Percentiles rank a stretch among this genome's conserved stretches.
phyloP scores from a whole-genome alignment of 2,113 vertebrate species.

The Grallaria varia region DNA sequence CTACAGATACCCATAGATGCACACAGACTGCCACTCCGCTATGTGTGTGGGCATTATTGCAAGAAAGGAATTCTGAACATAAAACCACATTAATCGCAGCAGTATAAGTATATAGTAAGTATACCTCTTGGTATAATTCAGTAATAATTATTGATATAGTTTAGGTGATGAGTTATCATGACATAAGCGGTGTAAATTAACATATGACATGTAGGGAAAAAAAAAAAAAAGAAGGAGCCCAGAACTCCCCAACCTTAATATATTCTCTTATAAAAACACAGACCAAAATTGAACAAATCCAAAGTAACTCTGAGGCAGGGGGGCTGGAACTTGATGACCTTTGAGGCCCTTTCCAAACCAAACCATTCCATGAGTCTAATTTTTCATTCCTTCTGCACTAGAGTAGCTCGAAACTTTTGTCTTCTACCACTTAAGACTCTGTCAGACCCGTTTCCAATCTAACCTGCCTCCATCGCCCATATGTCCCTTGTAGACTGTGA shows the following conservation, averaged over 20 bases:
- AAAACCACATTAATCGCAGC: not conserved
- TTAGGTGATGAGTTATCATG: not conserved
- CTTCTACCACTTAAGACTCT: not conserved
- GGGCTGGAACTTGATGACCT: not conserved
- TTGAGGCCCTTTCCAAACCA: too few relatives aligned
- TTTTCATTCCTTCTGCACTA: not conserved
- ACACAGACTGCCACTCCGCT: not conserved
- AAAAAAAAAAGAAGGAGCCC: not conserved
- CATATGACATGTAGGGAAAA: not conserved
- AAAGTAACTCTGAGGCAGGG: not conserved
- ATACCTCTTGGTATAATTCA: not conserved
- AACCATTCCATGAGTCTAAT: not conserved
- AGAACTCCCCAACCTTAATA: not conserved
- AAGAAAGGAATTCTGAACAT: not conserved
- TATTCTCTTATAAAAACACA: not conserved
- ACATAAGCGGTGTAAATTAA: not conserved
- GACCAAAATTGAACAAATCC: not conserved
- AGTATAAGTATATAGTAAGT: too few relatives aligned
- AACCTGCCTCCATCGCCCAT: not conserved
- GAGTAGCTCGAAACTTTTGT: not conserved
- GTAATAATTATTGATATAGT: not conserved
- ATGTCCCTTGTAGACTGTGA: not conserved
- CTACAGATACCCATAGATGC: rapidly evolving
- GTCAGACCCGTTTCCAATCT: not conserved
- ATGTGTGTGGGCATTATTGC: not conserved